These are phyloP conservation scores for Parambassis ranga DNA, from an alignment of 2,797 vertebrate genomes.

Conservation along the genomic window DNA sequence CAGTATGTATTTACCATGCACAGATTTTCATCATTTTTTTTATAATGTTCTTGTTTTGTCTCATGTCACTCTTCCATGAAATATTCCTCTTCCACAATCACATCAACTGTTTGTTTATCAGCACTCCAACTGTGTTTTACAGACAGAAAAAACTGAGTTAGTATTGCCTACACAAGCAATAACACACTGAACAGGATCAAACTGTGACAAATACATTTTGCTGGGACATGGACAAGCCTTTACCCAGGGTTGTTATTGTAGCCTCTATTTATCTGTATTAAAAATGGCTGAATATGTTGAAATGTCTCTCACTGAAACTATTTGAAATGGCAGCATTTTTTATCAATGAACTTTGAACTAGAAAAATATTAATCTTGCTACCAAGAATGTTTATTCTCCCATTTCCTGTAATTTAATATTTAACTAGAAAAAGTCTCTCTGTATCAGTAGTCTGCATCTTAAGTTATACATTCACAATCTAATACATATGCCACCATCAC, in stretches of 20 bases:
- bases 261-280: conserved; percentile 36
- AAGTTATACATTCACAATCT: no score
- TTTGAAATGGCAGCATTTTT: conserved; percentile 17
- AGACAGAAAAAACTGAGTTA: conserved; percentile 1
- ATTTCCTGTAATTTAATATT: no score
- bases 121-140: conserved; percentile 13
- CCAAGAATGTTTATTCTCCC: no score
- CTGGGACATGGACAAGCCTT: neutral
- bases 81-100: conserved; percentile 3
- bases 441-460: no score
- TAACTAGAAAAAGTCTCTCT: no score
- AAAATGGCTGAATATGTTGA: conserved; percentile 22
- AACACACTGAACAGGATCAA: conserved; percentile 23
- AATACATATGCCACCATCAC: no score
- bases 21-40: neutral
- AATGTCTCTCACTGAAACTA: conserved; percentile 8
- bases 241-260: conserved; percentile 25
- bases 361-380: no score
- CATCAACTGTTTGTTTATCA: conserved; percentile 25
- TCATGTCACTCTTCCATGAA: neutral
- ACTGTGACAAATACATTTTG: conserved; percentile 12
- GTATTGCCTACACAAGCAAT: conserved; percentile 22
- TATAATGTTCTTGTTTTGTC: neutral
- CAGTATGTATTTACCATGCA: neutral
- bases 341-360: conserved; percentile 13